These are phyloP conservation scores for Caenorhabditis sinica DNA, from an alignment of 2,888 invertebrate genomes.

Conservation along the genomic window DNA sequence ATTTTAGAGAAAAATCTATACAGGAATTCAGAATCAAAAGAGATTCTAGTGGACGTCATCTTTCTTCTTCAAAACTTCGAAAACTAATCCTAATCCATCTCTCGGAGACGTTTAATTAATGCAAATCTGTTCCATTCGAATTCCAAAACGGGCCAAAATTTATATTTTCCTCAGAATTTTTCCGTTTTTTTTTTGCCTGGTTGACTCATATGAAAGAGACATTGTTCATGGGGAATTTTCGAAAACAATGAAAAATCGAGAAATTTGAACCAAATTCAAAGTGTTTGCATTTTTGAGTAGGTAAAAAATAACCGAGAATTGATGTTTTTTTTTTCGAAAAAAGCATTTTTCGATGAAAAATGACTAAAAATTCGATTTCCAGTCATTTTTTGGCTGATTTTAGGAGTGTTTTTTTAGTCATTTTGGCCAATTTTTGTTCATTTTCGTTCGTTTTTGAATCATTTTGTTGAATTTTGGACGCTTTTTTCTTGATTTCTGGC, in stretches of 20 bases:
- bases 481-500: too few relatives aligned
- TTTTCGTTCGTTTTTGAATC: too few relatives aligned
- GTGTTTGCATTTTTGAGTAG: conserved; percentile 11
- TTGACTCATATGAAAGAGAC: neutral
- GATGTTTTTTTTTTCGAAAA: too few relatives aligned
- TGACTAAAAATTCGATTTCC: too few relatives aligned
- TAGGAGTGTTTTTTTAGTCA: neutral
- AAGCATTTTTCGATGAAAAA: too few relatives aligned
- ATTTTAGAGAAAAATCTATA: neutral
- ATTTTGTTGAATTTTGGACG: too few relatives aligned
- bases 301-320: too few relatives aligned
- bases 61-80: neutral
- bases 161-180: neutral
- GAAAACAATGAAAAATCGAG: neutral
- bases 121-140: conserved; percentile 48
- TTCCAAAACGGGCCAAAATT: neutral
- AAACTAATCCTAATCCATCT: neutral
- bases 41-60: neutral
- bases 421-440: too few relatives aligned
- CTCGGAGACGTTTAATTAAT: conserved; percentile 20
- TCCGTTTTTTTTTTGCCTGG: neutral
- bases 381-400: neutral
- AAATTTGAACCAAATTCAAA: neutral
- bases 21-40: neutral
- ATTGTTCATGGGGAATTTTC: neutral